A percentile compares a stretch with the other conserved stretches of the same genome.
These are phyloP conservation scores for Onychomys leucogaster DNA, from an alignment of 2,797 vertebrate species.

Conservation along the genomic window DNA sequence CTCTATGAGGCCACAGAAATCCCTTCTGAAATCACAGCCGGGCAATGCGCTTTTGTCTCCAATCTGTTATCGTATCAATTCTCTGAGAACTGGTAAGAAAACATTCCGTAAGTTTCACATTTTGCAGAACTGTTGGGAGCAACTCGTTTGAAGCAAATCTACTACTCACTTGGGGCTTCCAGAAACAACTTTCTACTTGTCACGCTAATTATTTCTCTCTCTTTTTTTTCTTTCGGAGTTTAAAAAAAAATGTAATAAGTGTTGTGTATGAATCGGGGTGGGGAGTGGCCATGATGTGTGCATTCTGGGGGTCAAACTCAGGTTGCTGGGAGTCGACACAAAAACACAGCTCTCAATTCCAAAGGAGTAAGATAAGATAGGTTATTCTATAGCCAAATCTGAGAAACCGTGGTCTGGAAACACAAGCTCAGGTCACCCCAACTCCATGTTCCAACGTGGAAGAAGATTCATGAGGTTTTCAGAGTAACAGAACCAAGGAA, in stretches of 20 bases:
- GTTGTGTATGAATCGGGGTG: background rate
- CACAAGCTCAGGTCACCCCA: background rate
- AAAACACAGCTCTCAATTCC: background rate
- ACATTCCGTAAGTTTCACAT: conserved; percentile 68
- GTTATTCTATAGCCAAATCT: background rate
- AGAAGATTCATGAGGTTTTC: background rate
- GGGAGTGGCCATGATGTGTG: background rate
- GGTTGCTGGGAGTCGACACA: background rate
- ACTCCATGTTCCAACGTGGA: background rate
- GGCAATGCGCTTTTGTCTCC: conserved; percentile 66
- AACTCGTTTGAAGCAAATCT: background rate
- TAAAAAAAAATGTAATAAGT: background rate
- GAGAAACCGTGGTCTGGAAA: background rate
- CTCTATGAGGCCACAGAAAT: conserved; percentile 76
- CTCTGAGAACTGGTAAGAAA: conserved; percentile 22
- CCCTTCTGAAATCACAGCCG: conserved; percentile 75
- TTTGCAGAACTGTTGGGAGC: background rate
- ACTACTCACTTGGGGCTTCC: conserved; percentile 40
- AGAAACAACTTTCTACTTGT: background rate
- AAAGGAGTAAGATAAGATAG: background rate
- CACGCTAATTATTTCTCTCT: background rate
- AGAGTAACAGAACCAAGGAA: background rate
- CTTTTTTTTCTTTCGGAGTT: background rate
- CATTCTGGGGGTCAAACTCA: background rate
- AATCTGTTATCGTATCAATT: conserved; percentile 61